Percentiles rank a stretch among this genome's conserved stretches.
phyloP scores from a whole-genome alignment of 2,888 invertebrate species.

The Plagodis pulveraria region DNA sequence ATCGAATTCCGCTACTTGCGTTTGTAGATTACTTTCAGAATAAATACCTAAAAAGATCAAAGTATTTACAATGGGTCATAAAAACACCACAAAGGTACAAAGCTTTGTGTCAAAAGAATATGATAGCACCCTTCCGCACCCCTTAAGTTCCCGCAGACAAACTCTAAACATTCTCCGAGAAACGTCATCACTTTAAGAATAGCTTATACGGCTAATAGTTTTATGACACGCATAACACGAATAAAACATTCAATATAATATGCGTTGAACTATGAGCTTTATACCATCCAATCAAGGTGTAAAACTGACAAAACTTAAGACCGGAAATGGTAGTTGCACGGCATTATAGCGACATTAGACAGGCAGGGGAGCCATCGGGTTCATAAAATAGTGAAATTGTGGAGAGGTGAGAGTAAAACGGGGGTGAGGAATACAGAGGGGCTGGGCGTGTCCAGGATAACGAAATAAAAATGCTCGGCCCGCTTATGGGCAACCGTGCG shows the following conservation, averaged over 20 bases:
- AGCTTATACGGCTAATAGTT: conserved; percentile 84
- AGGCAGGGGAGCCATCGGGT: conserved; percentile 71
- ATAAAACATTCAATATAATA: conserved; percentile 44
- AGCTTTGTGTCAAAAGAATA: conserved; percentile 60
- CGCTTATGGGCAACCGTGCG: conserved; percentile 74
- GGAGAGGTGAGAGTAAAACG: conserved; percentile 51
- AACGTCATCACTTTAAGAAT: conserved; percentile 76
- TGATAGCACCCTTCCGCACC: conserved; percentile 72
- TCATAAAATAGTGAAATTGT: conserved; percentile 72
- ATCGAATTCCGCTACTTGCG: no score
- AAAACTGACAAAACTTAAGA: conserved; percentile 36
- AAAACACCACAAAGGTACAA: conserved; percentile 67
- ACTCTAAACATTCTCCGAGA: conserved; percentile 66
- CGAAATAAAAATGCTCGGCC: conserved; percentile 80
- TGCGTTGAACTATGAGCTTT: conserved; percentile 46
- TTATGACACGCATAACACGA: conserved; percentile 82
- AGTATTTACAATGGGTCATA: conserved; percentile 75
- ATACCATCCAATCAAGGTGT: conserved; percentile 50
- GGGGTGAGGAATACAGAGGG: conserved; percentile 44
- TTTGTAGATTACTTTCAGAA: no score
- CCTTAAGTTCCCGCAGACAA: conserved; percentile 53
- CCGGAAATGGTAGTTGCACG: conserved; percentile 75
- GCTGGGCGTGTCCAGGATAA: conserved; percentile 72
- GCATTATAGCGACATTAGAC: conserved; percentile 76
- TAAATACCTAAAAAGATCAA: conserved; percentile 54